Base-by-base conservation (phyloP, 2,113 vertebrate genomes). In the Myanophis thanlyinensis region DNA sequence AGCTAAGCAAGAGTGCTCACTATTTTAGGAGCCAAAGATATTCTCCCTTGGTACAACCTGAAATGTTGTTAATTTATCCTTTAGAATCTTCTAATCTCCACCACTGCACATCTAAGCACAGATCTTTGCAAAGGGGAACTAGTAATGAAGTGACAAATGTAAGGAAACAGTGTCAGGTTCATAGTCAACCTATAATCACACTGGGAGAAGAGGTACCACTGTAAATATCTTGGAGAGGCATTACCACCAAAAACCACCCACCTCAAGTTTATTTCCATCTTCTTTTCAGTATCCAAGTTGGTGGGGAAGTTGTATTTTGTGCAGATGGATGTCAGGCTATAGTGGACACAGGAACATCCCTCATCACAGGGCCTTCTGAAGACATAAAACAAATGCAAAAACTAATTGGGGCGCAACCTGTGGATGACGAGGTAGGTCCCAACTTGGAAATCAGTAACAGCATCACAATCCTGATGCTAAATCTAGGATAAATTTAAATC, bases 341-440 rank as follows among this genome's bases (percentile, higher is more conserved):
- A n/a, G 97, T 98, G 95, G 98, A 98, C 97, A 98, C 98, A 0
- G 98, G 98, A 2, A 98, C 98, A 0, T 98, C 98, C 1, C 96
- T 98, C 93, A 51, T 98, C 92, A 94, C 94, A 0, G 98, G 98
- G 0, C 98, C 98, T 85, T 67, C 91, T 0, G 91, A 93, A 49
- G 95, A 97, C 0, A 95, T 98, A 88, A 96, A 94, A 73, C 15
- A 94, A 0, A 15, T 98, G 56, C 98, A 98, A 5, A 94, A 84
- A 1, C 91, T 94, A 0, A 97, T 98, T 0, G 97, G 98, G 23
- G 97, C 97, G 0, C 52, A 3, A 0, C n/a, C 91, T 3, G 25
- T 94, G 92, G 96, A 98, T 0, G 97, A 96, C 56, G 97, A 95
- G 93, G 98, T 97, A 92, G 59, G 96, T 91, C 2, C 48, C 88